These are phyloP conservation scores for Rafetus swinhoei DNA, from an alignment of 2,113 vertebrate genomes.

Conservation along the genomic window DNA sequence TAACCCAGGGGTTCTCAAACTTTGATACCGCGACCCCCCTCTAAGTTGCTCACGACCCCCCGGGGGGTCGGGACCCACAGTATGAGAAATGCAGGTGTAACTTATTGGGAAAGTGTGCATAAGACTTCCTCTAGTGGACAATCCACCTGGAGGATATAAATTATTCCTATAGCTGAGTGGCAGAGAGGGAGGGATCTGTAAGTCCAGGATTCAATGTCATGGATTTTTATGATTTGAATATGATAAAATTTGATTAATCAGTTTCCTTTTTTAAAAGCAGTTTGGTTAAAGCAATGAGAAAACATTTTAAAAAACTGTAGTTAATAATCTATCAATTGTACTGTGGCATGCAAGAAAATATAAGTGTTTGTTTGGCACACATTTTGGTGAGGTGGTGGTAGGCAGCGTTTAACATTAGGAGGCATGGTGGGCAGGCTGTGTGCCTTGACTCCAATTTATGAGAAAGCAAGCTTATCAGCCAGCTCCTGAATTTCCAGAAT, in stretches of 20 bases:
- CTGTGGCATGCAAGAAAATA: not conserved
- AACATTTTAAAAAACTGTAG: not conserved
- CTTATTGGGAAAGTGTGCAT: conserved; percentile 25
- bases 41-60: no score
- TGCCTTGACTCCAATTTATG: not conserved
- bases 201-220: not conserved
- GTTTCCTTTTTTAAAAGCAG: not conserved
- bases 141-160: not conserved
- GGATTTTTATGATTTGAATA: not conserved
- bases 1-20: not conserved
- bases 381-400: not conserved
- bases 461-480: not conserved
- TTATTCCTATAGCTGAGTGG: rapidly evolving
- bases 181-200: not conserved
- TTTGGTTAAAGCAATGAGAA: not conserved
- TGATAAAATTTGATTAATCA: not conserved
- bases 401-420: not conserved
- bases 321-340: rapidly evolving
- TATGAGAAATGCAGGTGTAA: not conserved
- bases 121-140: conserved; percentile 64
- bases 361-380: not conserved
- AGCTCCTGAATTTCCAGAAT: not conserved
- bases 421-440: not conserved
- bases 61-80: no score
- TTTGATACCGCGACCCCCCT: no score